phyloP scores from a whole-genome alignment of 2,888 invertebrate species.

The Euzetes globulus region DNA sequence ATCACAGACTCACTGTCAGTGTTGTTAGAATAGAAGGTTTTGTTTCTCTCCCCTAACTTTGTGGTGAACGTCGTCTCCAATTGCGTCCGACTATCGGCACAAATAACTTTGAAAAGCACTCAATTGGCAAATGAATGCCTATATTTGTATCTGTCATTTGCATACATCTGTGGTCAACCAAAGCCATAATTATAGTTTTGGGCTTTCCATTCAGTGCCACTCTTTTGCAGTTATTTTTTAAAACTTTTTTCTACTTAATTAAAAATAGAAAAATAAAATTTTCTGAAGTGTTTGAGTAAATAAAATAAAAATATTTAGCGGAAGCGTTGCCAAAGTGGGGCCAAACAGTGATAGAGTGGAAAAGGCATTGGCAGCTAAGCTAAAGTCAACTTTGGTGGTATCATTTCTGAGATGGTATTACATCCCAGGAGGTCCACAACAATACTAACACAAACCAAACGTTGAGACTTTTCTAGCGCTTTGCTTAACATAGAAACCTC shows the following conservation, averaged over 20 bases:
- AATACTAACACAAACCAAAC: conserved; percentile 1
- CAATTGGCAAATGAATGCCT: conserved; percentile 26
- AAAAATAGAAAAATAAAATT: not conserved
- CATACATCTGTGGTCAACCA: conserved; percentile 20
- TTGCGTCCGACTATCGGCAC: conserved; percentile 10
- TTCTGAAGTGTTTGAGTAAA: not conserved
- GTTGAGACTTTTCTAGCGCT: not conserved
- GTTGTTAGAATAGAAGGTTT: not conserved
- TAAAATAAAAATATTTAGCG: conserved; percentile 5
- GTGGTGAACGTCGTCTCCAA: conserved; percentile 24
- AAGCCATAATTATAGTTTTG: conserved; percentile 11
- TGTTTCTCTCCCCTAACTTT: conserved; percentile 4
- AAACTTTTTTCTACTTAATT: not conserved
- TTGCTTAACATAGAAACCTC: not conserved
- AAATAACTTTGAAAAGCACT: conserved; percentile 6
- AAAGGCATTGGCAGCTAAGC: not conserved
- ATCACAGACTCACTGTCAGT: not conserved
- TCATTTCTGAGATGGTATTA: conserved; percentile 22
- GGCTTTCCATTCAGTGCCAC: not conserved
- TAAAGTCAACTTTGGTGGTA: conserved; percentile 16
- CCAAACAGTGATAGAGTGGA: not conserved
- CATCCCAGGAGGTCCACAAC: conserved; percentile 25
- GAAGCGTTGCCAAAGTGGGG: not conserved
- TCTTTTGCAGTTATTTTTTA: not conserved
- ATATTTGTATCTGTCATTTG: conserved; percentile 23